Evolutionary conservation across 2,797 vertebrate genomes (phyloP), one percentile per base, ranked within the genome.

Genomic region (Xerus rutilus): DNA sequence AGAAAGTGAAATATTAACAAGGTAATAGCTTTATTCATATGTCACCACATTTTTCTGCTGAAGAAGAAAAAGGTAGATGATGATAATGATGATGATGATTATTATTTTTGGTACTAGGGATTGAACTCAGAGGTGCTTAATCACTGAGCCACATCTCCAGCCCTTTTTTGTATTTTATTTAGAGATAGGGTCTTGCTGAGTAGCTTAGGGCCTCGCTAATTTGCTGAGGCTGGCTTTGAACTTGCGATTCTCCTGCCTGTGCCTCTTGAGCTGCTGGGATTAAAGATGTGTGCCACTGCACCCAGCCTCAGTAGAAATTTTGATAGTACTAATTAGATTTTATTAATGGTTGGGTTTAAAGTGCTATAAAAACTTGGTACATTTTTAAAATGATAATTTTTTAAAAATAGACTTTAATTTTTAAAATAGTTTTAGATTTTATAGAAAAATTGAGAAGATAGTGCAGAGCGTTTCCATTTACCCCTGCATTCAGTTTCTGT

Each of bases 1-100:
- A 93, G 78, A 92, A 88, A 54, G 49, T 95, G 86, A 74, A 89
- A 54, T 89, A 89, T 89, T 76, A 96, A 90, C 79, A 95, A 67
- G 85, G 25, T 84, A 28, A 54, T 62, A 45, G 72, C 62, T 96
- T 97, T 67, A 59, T 25, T 45, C 11, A 25, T 54, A 76, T 62
- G 62, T 78, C 49, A 59, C 64, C 25, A 52, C 57, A 35, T 69
- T 86, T 95, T 88, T 89, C 65, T 89, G 52, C 43, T 30, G 45
- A 85, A 92, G 86, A 77, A 65, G 67, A 77, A 59, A 89, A 94
- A 78, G 47, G 74, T 94, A 72, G 73, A 85, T 54, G 18, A 39
- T 39, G 39, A 39, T 39, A 39, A 39, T 39, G 39, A 39, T 39
- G 39, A 39, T 39, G 39, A 39, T 39, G 39, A 39, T 54, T 4